Base-by-base conservation (phyloP, 2,113 vertebrate species). In the Sapayoa aenigma region DNA sequence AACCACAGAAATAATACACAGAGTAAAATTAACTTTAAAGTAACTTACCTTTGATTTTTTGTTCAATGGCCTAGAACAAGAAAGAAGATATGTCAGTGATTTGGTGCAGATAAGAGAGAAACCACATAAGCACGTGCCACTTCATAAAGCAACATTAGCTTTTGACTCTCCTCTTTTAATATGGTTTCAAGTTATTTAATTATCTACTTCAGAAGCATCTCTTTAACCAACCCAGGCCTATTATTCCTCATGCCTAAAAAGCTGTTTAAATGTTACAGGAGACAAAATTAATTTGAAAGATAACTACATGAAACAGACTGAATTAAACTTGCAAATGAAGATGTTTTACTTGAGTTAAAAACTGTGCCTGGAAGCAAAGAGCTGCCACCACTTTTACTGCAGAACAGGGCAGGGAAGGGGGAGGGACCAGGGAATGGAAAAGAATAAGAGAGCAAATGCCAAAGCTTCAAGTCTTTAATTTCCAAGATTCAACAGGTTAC, bases 31-130 rank as follows among this genome's bases (percentile, higher is more conserved):
- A 97, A 86, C 93, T 96, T 92, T 95, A 94, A 95, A 97, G 94
- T 89, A 96, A 97, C 98, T 97, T 98, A 98, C 98, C 98, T 98
- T 98, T 98, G 98, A 97, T 98, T 98, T 98, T 98, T 98, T 98
- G 98, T 98, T 98, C 98, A 98, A 98, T 98, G 97, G 98, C 98
- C 98, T 98, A 97, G 93, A 98, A 98, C n/a, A 97, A 97, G 97
- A 98, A 97, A 97, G 97, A 97, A 96, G 95, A 94, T 93, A 67
- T 60, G 95, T 98, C 96, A 98, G 94, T 97, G 65, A 93, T 84
- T 89, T 58, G 42, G 42, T 53, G 46, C 50, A 93, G 89, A 72
- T 85, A 84, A 94, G 59, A 79, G 52, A 66, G 81, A 89, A 94
- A 25, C 39, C 84, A 87, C 87, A 78, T 2, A 46, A 24, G 63